Evolutionary conservation across 2,888 invertebrate species (phyloP), one percentile per base, ranked within the genome.

Genomic region (Quadroppia sp.): DNA sequence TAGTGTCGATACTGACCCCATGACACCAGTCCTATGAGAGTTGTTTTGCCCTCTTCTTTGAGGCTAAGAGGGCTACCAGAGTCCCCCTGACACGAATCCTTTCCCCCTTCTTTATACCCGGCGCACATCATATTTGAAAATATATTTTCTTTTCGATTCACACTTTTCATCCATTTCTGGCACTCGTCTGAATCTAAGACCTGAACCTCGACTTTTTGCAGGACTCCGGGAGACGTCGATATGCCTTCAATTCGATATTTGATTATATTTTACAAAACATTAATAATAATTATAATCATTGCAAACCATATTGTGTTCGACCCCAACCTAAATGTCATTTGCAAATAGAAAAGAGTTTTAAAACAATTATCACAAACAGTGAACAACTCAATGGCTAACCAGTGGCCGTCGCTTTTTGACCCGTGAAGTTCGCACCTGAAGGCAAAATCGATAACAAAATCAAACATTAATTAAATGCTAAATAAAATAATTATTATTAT

Each of bases 121-220:
- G 94, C 94, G 81, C 94, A 94, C 0, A 94, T 84, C 1, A 94
- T 94, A 71, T 78, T 79, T 79, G 94, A 92, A 79, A 94, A 93
- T 76, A 94, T 94, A n/a, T 90, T 90, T 82, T 95, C 94, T 71
- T 92, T 83, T 45, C 94, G 83, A 0, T 94, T 94, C 0, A 94
- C 94, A 0, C 92, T 90, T 71, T 92, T 85, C 83, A 94, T 94
- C 94, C 94, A 94, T 70, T 91, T 86, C 83, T 94, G 94, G 80
- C 94, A 94, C 75, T 92, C 87, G 80, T 92, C 91, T 80, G 94
- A 93, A 0, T 92, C 90, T 64, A 94, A 89, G 20, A 94, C 86
- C 72, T 86, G 82, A 13, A 85, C 85, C 74, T 84, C 83, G 0
- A 85, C 85, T 79, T 85, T 85, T 79, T 85, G 85, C 76, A 94